Conservation (phyloP, 2,113 vertebrate genomes). For the Oplegnathus fasciatus region DNA sequence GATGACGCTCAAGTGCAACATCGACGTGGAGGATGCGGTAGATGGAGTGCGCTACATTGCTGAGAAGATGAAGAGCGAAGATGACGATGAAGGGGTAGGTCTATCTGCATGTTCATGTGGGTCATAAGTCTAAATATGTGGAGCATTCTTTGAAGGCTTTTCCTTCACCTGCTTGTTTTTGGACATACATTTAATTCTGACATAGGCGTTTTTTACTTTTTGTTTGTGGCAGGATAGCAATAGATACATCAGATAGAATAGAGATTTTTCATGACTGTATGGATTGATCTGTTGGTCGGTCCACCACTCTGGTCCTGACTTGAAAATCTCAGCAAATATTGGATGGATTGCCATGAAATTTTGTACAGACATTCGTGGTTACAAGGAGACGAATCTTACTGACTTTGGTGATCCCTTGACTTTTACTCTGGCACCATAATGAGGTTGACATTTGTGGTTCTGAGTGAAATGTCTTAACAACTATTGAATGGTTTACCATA, state of each 20-base stretch:
- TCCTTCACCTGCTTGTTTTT: not conserved
- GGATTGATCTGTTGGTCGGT: not conserved
- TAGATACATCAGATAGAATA: not conserved
- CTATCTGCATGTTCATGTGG: not conserved
- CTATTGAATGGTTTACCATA: not conserved
- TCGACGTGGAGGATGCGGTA: conserved; percentile 84
- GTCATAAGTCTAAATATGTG: not conserved
- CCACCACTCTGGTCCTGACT: not conserved
- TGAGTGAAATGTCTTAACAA: not conserved
- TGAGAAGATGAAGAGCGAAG: conserved; percentile 87
- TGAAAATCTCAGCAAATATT: not conserved
- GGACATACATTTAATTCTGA: not conserved
- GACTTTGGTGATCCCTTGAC: not conserved
- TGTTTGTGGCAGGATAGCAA: not conserved
- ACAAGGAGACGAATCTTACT: not conserved
- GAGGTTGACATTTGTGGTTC: not conserved
- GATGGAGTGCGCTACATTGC: conserved; percentile 86
- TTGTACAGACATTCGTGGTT: not conserved
- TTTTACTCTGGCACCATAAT: too few relatives aligned
- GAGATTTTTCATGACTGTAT: not conserved
- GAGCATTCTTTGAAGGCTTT: not conserved
- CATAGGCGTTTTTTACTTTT: not conserved
- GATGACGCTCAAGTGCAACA: conserved; percentile 79
- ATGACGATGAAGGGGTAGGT: conserved; percentile 87
- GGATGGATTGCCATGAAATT: not conserved